Conservation (phyloP, 2,888 invertebrate species). For the Nemoura dubitans region DNA sequence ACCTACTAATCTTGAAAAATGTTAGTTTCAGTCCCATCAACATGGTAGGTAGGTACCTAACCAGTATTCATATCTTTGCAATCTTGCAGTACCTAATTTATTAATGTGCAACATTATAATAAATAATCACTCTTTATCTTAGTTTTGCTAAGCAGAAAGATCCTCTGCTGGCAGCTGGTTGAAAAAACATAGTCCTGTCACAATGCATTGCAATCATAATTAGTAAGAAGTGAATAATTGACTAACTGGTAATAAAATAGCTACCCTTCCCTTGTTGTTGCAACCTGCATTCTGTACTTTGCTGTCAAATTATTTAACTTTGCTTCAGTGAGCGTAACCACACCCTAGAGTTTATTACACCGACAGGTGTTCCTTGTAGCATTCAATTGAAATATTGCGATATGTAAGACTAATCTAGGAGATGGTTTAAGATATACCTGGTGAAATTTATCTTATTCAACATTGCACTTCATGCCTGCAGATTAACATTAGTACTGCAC, state of each 20-base stretch:
- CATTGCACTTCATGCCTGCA: not conserved
- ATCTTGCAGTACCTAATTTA: not conserved
- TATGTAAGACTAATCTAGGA: not conserved
- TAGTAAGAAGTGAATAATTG: not conserved
- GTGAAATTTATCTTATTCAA: not conserved
- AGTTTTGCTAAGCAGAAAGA: not conserved
- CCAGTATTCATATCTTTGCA: not conserved
- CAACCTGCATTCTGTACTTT: not conserved
- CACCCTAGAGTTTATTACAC: not conserved
- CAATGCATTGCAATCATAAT: slow-evolving; percentile 5
- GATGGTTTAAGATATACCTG: not conserved
- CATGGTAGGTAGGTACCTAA: not conserved
- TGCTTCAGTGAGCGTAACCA: not conserved
- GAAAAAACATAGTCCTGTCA: not conserved
- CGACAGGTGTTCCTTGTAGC: not conserved
- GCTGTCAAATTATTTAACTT: not conserved
- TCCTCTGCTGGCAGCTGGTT: not conserved
- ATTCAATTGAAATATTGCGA: not conserved
- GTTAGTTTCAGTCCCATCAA: not conserved
- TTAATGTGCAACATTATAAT: not conserved
- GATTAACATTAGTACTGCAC: not conserved
- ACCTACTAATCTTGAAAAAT: not conserved
- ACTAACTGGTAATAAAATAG: not conserved
- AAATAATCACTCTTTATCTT: not conserved
- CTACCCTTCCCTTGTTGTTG: not conserved